These are phyloP conservation scores for Sinosuthora webbiana DNA, from an alignment of 2,113 vertebrate species.

Conservation along the genomic window DNA sequence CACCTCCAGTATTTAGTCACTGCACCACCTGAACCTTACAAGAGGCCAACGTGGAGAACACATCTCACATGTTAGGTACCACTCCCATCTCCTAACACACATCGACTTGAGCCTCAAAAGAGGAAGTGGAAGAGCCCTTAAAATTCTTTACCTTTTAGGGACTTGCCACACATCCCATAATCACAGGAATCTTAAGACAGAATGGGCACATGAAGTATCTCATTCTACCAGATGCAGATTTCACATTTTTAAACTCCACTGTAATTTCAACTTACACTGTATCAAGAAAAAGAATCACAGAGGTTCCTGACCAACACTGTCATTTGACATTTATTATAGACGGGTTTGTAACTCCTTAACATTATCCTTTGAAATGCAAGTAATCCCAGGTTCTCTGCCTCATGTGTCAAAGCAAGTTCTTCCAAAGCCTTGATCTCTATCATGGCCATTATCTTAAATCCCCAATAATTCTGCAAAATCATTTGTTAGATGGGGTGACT, in stretches of 20 bases:
- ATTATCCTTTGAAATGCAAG: constrained; percentile 5
- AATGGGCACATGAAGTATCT: neutral
- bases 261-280: neutral
- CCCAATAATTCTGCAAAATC: neutral
- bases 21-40: neutral
- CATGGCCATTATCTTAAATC: neutral
- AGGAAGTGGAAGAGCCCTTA: neutral
- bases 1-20: neutral
- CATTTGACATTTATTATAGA: neutral
- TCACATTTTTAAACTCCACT: neutral
- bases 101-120: neutral
- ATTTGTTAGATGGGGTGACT: neutral
- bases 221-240: neutral
- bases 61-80: fast-evolving
- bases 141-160: neutral
- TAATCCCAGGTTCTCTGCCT: constrained; percentile 5
- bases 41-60: fast-evolving
- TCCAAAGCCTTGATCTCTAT: neutral
- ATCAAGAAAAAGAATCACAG: neutral
- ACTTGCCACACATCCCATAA: neutral
- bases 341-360: neutral
- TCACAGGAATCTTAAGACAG: neutral
- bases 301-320: neutral
- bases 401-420: neutral
- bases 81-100: neutral